Base-by-base conservation (phyloP, 2,797 vertebrate genomes). In the Anolis apletophallus region DNA sequence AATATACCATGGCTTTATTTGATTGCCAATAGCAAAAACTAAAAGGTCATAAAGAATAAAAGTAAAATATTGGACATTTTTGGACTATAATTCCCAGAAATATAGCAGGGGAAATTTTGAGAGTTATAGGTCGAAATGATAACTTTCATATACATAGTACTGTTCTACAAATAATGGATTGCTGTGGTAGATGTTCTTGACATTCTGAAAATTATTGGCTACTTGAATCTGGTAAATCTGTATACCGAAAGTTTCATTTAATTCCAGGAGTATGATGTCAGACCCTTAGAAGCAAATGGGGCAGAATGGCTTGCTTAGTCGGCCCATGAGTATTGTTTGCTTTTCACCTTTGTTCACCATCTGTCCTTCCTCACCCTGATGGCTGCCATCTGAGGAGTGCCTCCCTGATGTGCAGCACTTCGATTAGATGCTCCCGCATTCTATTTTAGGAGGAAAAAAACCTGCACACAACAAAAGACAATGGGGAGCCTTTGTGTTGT, bases 271-370 rank as follows among this genome's bases (percentile, higher is more conserved):
- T 3, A 82, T 50, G 73, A 19, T 29, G 34, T 46, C 40, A 4
- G 74, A 57, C 19, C 74, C 67, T 50, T 32, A 64, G 89, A 0
- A n/a, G 9, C 61, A 36, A 57, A 9, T 40, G 76, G 34, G 55
- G 68, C 4, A 55, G 81, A 74, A 16, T 1, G 3, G 59, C 84
- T 88, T 82, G 78, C 79, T 82, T 29, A 85, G 54, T 68, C 1
- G 59, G 69, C 81, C 88, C 57, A 26, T 0, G 14, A 0, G 4
- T 75, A 82, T 88, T 94, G 86, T 94, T 87, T 84, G 87, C 89
- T 87, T 80, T 74, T 88, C 91, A 86, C 88, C 87, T 95, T 95
- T 95, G 93, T 94, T 94, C 82, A 34, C 96, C 96, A 95, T 96
- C 96, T 96, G 96, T 90, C 94, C 87, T 46, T 23, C n/a, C 46